Evolutionary conservation across 2,888 invertebrate genomes (phyloP), one percentile per base, ranked within the genome.

Genomic region (Gasteruption jaculator): DNA sequence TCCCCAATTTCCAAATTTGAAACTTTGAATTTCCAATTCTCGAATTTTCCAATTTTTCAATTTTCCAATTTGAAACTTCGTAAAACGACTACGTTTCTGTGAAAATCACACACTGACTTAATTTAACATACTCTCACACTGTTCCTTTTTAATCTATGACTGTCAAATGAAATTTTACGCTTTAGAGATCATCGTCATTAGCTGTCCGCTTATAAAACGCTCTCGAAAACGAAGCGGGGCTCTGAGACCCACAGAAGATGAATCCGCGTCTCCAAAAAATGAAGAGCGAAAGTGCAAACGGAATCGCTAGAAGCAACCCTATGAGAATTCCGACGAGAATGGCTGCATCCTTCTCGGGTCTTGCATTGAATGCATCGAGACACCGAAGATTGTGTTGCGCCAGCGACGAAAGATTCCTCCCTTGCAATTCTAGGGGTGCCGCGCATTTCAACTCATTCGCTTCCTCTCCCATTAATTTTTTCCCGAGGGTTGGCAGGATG

Each of bases 181-280:
- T 14, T 52, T 40, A 55, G 16, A 47, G 27, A 3, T 64, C 74
- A 14, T 83, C 81, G 22, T 76, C 75, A 15, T 76, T 75, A 0
- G 77, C 76, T 0, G 85, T 76, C 29, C 83, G 73, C 57, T 80
- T 83, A 70, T 89, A 89, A 63, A 86, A 82, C 1, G 85, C 83
- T 8, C 86, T 73, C 1, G 83, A 81, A 40, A 78, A 81, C 19
- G 78, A 75, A 0, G 77, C 76, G 0, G 82, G 80, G 0, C 79
- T 77, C 2, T 74, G 74, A 3, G 74, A 71, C 1, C 77, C 76
- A 31, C 78, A 70, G 55, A 78, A 71, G 64, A 83, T 81, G 72
- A 80, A 83, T 0, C 84, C 81, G 29, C 77, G 77, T 45, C 80
- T 76, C 75, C 85, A 77, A 22, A 82, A 70, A 22, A 83, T 56